Base-by-base conservation (phyloP, 2,113 vertebrate species). In the Triplophysa rosa region DNA sequence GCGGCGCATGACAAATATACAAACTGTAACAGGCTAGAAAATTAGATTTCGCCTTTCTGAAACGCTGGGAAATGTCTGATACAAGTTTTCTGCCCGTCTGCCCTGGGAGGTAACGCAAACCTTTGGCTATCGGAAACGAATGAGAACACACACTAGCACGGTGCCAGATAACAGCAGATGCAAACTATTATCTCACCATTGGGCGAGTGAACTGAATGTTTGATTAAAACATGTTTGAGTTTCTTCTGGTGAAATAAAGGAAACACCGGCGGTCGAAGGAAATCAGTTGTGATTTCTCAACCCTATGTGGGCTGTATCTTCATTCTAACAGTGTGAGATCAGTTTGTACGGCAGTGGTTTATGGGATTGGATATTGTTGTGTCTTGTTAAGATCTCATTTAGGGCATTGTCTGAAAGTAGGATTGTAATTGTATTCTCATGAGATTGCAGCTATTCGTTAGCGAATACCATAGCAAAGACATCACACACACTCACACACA, bases 151-250 rank as follows among this genome's bases (percentile, higher is more conserved):
- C 75, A 63, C 78, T 42, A 84, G 76, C 74, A 73, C 49, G n/a
- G 74, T 65, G 83, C 56, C 81, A 54, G 85, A 86, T 73, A 81
- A 54, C 37, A 75, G 79, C 89, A 88, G 86, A 89, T 88, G 84
- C 84, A 89, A 90, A 83, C 80, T 79, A 87, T 91, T 88, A 89
- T 84, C 84, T 81, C 59, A 21, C 19, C 9, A 58, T 58, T 58
- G 19, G 68, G 82, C 52, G 68, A 69, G 85, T 87, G 64, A 77
- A 86, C 88, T 84, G 82, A 85, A 87, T 79, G 85, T 67, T 84
- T 85, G 87, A 89, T 91, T 86, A 88, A 83, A 82, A 71, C 65
- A 73, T 86, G 86, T 87, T 70, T 56, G 64, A 68, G 63, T 66
- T 26, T 24, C 54, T 62, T 37, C 14, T 62, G 71, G 37, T 62